These are phyloP conservation scores for Macropodus opercularis DNA, from an alignment of 2,797 vertebrate genomes.

Conservation along the genomic window DNA sequence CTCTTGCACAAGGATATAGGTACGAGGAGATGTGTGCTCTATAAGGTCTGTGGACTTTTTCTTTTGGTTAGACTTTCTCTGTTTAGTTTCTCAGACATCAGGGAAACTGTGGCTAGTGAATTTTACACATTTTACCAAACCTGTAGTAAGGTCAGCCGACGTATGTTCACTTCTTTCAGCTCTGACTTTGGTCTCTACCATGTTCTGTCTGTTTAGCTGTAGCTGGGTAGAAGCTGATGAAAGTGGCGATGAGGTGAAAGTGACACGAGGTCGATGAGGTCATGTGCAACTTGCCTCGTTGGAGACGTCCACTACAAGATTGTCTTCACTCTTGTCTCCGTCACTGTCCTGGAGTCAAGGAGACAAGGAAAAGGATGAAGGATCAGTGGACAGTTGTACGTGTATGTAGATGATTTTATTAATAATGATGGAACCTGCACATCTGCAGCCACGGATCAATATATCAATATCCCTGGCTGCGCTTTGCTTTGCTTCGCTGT, in stretches of 20 bases:
- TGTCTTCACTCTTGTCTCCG: slow-evolving; percentile 89
- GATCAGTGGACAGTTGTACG: background rate
- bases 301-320: slow-evolving; percentile 88
- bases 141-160: too few species aligned
- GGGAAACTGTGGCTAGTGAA: too few species aligned
- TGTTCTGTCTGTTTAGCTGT: background rate
- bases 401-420: slow-evolving; percentile 43
- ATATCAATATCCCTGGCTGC: slow-evolving; percentile 53
- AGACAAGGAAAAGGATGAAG: background rate
- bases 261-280: too few species aligned
- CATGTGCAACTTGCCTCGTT: slow-evolving; percentile 80
- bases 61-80: background rate
- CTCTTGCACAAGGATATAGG: slow-evolving; percentile 22
- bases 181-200: background rate
- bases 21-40: slow-evolving; percentile 13
- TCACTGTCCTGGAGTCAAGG: slow-evolving; percentile 84
- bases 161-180: background rate
- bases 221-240: too few species aligned
- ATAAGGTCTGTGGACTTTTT: background rate
- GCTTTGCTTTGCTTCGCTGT: slow-evolving; percentile 39
- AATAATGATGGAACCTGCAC: slow-evolving; percentile 33
- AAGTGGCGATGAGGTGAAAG: too few species aligned
- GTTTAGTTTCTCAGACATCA: background rate
- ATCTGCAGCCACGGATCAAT: slow-evolving; percentile 52
- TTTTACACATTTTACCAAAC: too few species aligned